Conservation (phyloP, 1,140 invertebrate genomes). For the Saxidomus purpurata region DNA sequence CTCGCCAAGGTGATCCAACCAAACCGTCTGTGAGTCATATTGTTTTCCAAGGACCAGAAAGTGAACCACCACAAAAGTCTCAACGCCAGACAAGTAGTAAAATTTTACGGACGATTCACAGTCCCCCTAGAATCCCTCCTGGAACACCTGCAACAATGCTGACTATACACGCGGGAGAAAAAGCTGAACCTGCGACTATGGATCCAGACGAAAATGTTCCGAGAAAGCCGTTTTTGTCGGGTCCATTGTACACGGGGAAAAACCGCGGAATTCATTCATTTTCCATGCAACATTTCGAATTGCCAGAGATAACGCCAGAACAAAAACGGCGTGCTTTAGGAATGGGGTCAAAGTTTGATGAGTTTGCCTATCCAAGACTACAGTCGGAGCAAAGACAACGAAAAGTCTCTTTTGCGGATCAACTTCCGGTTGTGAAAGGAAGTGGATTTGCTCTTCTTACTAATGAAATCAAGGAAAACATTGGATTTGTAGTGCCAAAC, state of each 20-base stretch:
- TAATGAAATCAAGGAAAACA: neutral
- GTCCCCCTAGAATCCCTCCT: constrained; percentile 51
- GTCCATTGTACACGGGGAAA: constrained; percentile 45
- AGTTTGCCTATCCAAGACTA: constrained; percentile 40
- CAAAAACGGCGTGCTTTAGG: constrained; percentile 42
- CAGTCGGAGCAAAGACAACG: constrained; percentile 43
- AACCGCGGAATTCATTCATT: constrained; percentile 1
- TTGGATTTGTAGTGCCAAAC: neutral
- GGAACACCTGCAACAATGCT: neutral
- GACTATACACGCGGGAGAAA: neutral
- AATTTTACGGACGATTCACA: neutral
- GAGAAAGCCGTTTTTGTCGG: constrained; percentile 46
- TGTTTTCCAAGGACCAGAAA: constrained; percentile 35
- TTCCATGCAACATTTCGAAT: constrained; percentile 37
- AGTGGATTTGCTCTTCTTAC: constrained; percentile 27
- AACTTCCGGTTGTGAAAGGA: constrained; percentile 54
- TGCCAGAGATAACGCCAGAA: constrained; percentile 48
- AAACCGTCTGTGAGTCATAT: constrained; percentile 20
- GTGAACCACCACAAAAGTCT: neutral
- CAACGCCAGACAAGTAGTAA: neutral
- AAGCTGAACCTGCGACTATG: neutral
- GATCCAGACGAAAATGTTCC: constrained; percentile 58
- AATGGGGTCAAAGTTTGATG: constrained; percentile 44
- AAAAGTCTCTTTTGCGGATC: constrained; percentile 53
- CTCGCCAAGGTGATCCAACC: neutral